Base-by-base conservation (phyloP, 2,888 invertebrate species). In the Volucella bombylans region DNA sequence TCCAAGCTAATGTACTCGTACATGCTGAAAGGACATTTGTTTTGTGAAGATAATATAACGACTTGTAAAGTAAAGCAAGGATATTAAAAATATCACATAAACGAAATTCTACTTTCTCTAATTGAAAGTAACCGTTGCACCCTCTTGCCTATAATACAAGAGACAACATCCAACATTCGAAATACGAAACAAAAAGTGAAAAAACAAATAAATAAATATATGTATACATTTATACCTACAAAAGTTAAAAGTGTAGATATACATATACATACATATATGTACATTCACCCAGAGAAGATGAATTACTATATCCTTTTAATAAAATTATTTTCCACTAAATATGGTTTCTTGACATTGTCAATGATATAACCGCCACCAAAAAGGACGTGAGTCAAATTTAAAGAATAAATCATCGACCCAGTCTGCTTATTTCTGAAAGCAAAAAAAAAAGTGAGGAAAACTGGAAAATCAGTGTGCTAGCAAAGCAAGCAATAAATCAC, bases 241-340 rank as follows among this genome's bases (percentile, higher is more conserved):
- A 50, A 77, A 80, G 71, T 80, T 74, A 79, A 83, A 83, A 31
- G 6, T 31, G 31, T 31, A 31, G 31, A 23, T 64, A n/a, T 49
- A 49, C n/a, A 43, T 43, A 10, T 43, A n/a, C n/a, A n/a, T n/a
- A n/a, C n/a, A n/a, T n/a, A 12, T 12, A 43, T 43, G 11, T 10
- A 43, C 45, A 31, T 31, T 31, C 15, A 74, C 69, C 50, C 50
- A 77, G 62, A 23, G 55, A 77, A 83, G 74, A 83, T 74, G 83
- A 83, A 83, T 83, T 83, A 79, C 69, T 67, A 80, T 80, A 80
- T 71, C 76, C 72, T 85, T 80, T 85, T 80, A 80, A 80, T 85
- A 80, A 80, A 77, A 80, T 80, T 76, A 85, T 77, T 76, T 83
- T 71, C 79, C 79, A 71, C 73, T 83, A 78, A 78, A 83, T 73